Evolutionary conservation across 64 coral and sea anemone genomes (phyloP).

Genomic region (Montipora sp.): DNA sequence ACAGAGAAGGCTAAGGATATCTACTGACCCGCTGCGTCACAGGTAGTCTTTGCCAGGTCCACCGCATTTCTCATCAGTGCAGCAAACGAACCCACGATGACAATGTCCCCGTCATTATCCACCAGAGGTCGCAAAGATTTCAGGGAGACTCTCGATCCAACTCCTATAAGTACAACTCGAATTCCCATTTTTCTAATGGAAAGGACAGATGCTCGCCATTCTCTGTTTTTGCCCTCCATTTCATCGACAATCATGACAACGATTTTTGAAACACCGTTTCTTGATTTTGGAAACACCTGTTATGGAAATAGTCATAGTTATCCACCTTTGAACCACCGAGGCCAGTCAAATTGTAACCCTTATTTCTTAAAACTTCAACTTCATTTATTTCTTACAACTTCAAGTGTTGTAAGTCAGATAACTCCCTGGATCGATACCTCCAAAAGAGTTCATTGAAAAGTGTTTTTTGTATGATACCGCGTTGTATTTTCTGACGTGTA

Average conservation of each 20-base stretch:
- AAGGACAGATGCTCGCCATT: background rate
- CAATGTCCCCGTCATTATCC: background rate
- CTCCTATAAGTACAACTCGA: slow-evolving; percentile 38
- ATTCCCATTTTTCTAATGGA: slow-evolving; percentile 39
- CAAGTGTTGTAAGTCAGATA: too few species aligned
- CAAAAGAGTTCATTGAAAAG: too few species aligned
- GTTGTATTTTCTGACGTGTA: too few species aligned
- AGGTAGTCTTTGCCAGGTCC: slow-evolving; percentile 1
- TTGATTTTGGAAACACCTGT: slow-evolving; percentile 20
- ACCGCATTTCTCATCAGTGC: background rate
- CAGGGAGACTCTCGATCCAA: background rate
- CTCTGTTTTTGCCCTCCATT: background rate
- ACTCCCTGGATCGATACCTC: too few species aligned
- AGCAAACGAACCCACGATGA: slow-evolving; percentile 4
- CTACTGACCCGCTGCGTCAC: slow-evolving; percentile 2
- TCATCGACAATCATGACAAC: slow-evolving; percentile 13
- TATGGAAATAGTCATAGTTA: background rate
- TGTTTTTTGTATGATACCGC: too few species aligned
- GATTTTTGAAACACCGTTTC: slow-evolving; percentile 2
- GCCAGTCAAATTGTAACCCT: too few species aligned
- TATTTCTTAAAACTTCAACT: too few species aligned
- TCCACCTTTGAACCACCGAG: too few species aligned
- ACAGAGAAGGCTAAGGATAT: background rate
- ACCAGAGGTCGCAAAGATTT: background rate
- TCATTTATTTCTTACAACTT: too few species aligned